Base-by-base conservation (phyloP, 1,140 invertebrate genomes). In the Calosoma granatense region DNA sequence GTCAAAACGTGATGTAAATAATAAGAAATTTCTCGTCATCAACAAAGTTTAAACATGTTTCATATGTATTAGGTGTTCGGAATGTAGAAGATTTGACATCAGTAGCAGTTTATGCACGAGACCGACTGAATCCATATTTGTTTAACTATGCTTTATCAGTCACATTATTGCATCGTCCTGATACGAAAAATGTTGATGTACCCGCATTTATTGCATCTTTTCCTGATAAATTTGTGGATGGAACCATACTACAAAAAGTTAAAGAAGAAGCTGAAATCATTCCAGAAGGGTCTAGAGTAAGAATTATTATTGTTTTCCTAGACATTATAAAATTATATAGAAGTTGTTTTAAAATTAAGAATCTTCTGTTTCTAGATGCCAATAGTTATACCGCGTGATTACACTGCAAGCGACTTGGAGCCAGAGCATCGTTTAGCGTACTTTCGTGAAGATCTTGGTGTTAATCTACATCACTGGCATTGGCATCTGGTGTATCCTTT, bases 201-300 rank as follows among this genome's bases (percentile, higher is more conserved):
- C 86, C 87, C 1, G 78, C 81, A 0, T 76, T 88, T 26, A 73
- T 76, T 23, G 82, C 87, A 63, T 74, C 79, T 15, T 88, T 89
- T 64, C 87, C 87, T 1, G 85, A 87, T 56, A 86, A 87, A 64
- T 90, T 82, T 66, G 73, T 90, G 63, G 85, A 87, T 62, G 78
- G 83, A 2, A 76, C 80, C 52, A 78, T 87, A 3, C 84, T 88
- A 67, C 67, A 77, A 0, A 68, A 76, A 39, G 81, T 82, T 0
- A 76, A 82, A 21, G 84, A 87, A 65, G 81, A 83, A 69, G 75
- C 80, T 9, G 81, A 77, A 20, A 72, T 85, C 9, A 80, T 83
- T 3, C 73, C 77, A 0, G 51, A 76, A 4, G 84, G 81, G 21
- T 75, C 75, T 9, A 79, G 86, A 61, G 83, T 85, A 74, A 70